These are phyloP conservation scores for Drosophila teissieri DNA, from an alignment of 1,140 invertebrate species.

Conservation along the genomic window DNA sequence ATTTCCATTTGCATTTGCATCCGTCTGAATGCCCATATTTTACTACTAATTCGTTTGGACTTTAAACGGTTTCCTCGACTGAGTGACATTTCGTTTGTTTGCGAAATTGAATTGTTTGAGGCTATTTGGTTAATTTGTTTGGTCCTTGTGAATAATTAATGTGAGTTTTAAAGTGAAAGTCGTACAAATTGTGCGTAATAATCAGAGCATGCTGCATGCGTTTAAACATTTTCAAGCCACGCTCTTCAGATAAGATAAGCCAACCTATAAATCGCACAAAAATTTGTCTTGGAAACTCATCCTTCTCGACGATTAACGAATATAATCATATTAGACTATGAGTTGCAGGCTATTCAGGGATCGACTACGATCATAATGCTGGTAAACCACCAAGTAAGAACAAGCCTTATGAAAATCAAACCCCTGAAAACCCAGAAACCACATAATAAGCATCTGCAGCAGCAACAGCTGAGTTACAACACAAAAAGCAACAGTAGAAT, in stretches of 20 bases:
- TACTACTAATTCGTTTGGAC: constrained; percentile 39
- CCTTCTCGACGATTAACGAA: too few relatives aligned
- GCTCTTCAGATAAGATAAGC: background rate
- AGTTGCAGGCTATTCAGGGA: too few relatives aligned
- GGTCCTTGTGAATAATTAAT: background rate
- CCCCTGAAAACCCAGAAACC: background rate
- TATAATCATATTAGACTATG: too few relatives aligned
- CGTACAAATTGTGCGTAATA: background rate
- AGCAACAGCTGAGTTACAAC: background rate
- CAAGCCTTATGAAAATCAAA: background rate
- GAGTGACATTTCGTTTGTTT: constrained; percentile 21
- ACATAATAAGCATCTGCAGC: constrained; percentile 19
- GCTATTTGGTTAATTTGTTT: constrained; percentile 10
- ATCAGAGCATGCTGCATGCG: background rate
- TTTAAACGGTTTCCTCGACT: constrained; percentile 23
- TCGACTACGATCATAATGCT: background rate
- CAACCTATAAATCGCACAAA: too few relatives aligned
- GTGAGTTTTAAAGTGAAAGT: background rate
- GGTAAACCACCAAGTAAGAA: background rate
- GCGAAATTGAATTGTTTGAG: constrained; percentile 7
- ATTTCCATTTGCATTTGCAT: constrained; percentile 27
- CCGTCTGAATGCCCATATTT: constrained; percentile 26
- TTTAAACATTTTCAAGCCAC: constrained; percentile 12
- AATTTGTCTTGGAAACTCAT: too few relatives aligned
- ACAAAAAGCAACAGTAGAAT: constrained; percentile 8